Percentiles rank a stretch among this genome's conserved stretches.
Evolutionary conservation across 1,140 invertebrate genomes (phyloP).

Genomic region (Anastatus disparis): DNA sequence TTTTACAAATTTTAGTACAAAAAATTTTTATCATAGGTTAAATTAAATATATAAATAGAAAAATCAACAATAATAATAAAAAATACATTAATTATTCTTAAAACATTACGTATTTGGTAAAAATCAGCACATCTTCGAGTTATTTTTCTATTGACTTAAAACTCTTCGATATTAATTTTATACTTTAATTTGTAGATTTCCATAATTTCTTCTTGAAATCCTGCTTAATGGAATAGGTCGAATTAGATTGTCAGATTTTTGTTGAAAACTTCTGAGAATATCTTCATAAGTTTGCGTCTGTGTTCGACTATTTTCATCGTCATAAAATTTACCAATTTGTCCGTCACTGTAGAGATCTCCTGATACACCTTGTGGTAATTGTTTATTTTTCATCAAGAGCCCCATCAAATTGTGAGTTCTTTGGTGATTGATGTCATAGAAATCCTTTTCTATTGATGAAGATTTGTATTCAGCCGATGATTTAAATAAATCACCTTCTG

Average conservation of each 20-base stretch:
- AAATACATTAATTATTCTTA: constrained; percentile 15
- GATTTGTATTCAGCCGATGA: constrained; percentile 40
- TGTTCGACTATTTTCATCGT: constrained; percentile 45
- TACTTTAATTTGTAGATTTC: constrained; percentile 31
- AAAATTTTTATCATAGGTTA: too few relatives aligned
- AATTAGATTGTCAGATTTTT: constrained; percentile 45
- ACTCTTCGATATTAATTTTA: constrained; percentile 18
- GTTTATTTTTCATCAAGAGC: constrained; percentile 63
- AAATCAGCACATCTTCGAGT: constrained; percentile 5
- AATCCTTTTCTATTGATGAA: constrained; percentile 38
- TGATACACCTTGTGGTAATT: constrained; percentile 49
- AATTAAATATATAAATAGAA: constrained; percentile 1
- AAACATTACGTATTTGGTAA: constrained; percentile 22
- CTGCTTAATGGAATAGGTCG: neutral
- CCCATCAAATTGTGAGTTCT: constrained; percentile 60
- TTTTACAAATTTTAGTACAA: too few relatives aligned
- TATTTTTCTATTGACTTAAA: constrained; percentile 21
- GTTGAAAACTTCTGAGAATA: constrained; percentile 42
- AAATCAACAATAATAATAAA: neutral
- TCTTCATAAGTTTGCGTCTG: constrained; percentile 44
- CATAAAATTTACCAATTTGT: constrained; percentile 46
- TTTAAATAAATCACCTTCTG: constrained; percentile 36
- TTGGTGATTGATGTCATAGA: constrained; percentile 55
- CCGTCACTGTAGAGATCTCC: constrained; percentile 44
- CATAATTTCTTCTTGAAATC: neutral